Percentiles rank a stretch among this genome's conserved stretches.
phyloP scores from a whole-genome alignment of 23 tunicate species.

The Diplosoma virens region DNA sequence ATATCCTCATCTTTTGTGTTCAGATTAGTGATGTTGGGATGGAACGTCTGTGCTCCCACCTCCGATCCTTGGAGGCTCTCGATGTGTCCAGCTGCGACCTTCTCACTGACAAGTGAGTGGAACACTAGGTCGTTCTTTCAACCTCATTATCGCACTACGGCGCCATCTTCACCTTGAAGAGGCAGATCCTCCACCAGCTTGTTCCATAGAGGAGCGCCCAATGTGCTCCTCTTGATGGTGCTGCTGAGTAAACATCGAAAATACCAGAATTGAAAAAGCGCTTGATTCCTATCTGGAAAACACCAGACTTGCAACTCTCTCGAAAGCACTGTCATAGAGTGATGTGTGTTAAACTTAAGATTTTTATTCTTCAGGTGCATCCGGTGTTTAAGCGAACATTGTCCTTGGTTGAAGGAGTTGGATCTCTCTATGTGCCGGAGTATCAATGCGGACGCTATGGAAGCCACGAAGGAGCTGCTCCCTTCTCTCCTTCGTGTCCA shows the following conservation, averaged over 20 bases:
- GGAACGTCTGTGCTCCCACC: not conserved
- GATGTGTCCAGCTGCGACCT: constrained; percentile 27
- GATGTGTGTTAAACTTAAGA: too few relatives aligned
- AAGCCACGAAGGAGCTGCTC: not conserved
- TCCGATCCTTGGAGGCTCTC: constrained; percentile 18
- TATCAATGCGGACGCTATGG: not conserved
- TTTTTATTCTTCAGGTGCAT: too few relatives aligned
- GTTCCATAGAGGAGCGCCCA: too few relatives aligned
- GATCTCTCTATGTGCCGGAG: constrained; percentile 46
- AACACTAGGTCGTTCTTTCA: not conserved
- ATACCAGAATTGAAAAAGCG: too few relatives aligned
- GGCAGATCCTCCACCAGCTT: too few relatives aligned
- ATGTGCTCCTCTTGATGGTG: too few relatives aligned
- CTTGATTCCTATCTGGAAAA: too few relatives aligned
- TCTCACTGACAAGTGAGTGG: constrained; percentile 22
- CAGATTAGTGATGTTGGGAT: constrained; percentile 42
- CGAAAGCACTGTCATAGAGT: too few relatives aligned
- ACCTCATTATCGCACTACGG: not conserved
- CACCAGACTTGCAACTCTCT: too few relatives aligned
- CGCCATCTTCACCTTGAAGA: too few relatives aligned
- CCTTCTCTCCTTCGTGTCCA: constrained; percentile 27
- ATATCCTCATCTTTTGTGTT: not conserved
- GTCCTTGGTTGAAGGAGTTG: constrained; percentile 35
- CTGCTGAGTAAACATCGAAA: too few relatives aligned
- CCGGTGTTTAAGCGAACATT: too few relatives aligned